Conservation (phyloP, 2,797 vertebrate species). For the Ctenopoma multispine region DNA sequence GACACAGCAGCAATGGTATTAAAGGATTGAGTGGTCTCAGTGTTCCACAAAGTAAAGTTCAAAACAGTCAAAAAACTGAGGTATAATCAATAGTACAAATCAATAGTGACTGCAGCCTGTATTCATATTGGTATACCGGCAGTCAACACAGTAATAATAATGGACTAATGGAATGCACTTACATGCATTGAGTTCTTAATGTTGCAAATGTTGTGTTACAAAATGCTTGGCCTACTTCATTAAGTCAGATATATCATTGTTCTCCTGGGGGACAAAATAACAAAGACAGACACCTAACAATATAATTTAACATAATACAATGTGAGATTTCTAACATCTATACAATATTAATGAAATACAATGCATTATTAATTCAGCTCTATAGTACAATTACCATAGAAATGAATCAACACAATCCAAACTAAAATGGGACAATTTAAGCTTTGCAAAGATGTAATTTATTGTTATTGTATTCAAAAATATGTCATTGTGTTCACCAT, state of each 20-base stretch:
- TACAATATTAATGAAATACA: not conserved
- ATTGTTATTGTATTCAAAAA: not conserved
- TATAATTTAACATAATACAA: not conserved
- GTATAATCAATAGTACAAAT: conserved; percentile 14
- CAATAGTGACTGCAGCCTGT: conserved; percentile 16
- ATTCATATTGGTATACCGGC: conserved; percentile 6
- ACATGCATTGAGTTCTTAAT: not conserved
- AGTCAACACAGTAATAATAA: conserved; percentile 36
- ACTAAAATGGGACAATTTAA: not conserved
- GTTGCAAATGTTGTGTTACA: not conserved
- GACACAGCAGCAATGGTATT: conserved; percentile 48
- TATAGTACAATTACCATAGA: not conserved
- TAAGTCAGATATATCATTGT: not conserved
- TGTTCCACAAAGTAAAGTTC: conserved; percentile 10
- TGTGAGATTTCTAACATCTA: not conserved
- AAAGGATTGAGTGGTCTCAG: conserved; percentile 4
- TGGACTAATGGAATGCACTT: conserved; percentile 8
- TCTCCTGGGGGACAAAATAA: not conserved
- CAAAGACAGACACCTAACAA: not conserved
- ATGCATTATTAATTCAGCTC: conserved; percentile 10
- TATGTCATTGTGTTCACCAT: not conserved
- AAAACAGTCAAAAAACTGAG: conserved; percentile 23
- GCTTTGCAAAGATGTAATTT: not conserved
- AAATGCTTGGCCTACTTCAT: not conserved
- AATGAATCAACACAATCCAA: not conserved